Evolutionary conservation across 92 coral and sea anemone genomes (phyloP), one percentile per base, ranked within the genome.

Genomic region (Paragorgia papillata): DNA sequence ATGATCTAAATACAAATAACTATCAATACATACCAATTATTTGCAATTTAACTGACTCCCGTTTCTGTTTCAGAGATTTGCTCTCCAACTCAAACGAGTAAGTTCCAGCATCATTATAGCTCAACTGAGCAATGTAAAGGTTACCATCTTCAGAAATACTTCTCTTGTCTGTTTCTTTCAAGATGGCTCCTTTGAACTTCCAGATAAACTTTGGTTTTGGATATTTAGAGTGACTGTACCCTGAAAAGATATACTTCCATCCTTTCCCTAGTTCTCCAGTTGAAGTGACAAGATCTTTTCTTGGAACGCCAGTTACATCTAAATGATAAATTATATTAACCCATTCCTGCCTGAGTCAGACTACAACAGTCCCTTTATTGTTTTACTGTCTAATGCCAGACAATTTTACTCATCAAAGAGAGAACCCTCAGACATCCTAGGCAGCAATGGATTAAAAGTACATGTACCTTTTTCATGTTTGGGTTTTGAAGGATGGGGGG

Each of bases 141-240:
- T 94, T 89, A 1, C 98, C 98, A 26, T 69, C 78, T 32, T 76
- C 79, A 4, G 98, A 91, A 35, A 94, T 73, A 73, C 97, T 89
- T 39, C 91, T 78, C 48, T 95, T 84, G 0, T 73, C 50, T 20
- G 62, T 29, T 85, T 94, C 98, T 18, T 17, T 15, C 22, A 94
- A 32, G 19, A 55, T 29, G 12, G 1, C 26, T 22, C 84, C 88
- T 71, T 24, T 33, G 53, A 83, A 87, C 65, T 34, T 82, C 94
- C 94, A 94, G 9, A 65, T 82, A 65, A 81, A 82, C 2, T 40
- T 61, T 17, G 98, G 92, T 24, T 80, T 80, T 17, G 97, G 97
- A 57, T 81, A 59, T 18, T 48, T 37, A 21, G 89, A 84, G 56
- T 84, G 86, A 62, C 89, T 79, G 62, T 89, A 83, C 24, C 64